Conservation (phyloP, 2,113 vertebrate genomes). For the Lates calcarifer region DNA sequence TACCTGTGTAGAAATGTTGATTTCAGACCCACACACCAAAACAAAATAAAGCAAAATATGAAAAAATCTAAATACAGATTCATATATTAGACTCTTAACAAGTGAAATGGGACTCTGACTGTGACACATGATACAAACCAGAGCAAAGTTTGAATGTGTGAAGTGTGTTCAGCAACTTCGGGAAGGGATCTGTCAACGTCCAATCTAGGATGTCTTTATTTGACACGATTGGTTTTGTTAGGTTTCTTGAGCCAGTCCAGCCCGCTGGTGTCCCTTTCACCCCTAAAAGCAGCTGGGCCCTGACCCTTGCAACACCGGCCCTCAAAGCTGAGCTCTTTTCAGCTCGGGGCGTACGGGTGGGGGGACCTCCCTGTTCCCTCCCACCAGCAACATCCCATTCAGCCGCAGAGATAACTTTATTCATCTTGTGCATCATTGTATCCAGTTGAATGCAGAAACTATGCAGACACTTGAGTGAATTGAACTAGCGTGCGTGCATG, state of each 20-base stretch:
- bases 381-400: conserved; percentile 97
- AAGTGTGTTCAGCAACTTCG: conserved; percentile 83
- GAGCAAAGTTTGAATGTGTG: conserved; percentile 76
- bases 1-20: conserved; percentile 84
- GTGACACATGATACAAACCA: conserved; percentile 78
- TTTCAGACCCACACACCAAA: conserved; percentile 69
- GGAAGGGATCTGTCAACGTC: conserved; percentile 79
- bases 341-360: conserved; percentile 83
- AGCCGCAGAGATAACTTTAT: conserved; percentile 98
- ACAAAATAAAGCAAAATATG: conserved; percentile 27
- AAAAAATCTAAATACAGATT: conserved; percentile 25
- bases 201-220: conserved; percentile 86
- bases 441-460: conserved; percentile 96
- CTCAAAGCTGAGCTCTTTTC: conserved; percentile 92
- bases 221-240: conserved; percentile 86
- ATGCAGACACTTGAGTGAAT: conserved; percentile 90
- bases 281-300: conserved; percentile 95
- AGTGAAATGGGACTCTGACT: conserved; percentile 69
- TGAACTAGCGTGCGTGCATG: conserved; percentile 85
- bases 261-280: conserved; percentile 93
- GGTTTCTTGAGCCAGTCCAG: conserved; percentile 92
- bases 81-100: conserved; percentile 55
- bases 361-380: conserved; percentile 94
- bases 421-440: conserved; percentile 99
- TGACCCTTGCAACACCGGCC: conserved; percentile 94